Evolutionary conservation across 2,888 invertebrate species (phyloP), one percentile per base, ranked within the genome.

Genomic region (Nysson spinosus): DNA sequence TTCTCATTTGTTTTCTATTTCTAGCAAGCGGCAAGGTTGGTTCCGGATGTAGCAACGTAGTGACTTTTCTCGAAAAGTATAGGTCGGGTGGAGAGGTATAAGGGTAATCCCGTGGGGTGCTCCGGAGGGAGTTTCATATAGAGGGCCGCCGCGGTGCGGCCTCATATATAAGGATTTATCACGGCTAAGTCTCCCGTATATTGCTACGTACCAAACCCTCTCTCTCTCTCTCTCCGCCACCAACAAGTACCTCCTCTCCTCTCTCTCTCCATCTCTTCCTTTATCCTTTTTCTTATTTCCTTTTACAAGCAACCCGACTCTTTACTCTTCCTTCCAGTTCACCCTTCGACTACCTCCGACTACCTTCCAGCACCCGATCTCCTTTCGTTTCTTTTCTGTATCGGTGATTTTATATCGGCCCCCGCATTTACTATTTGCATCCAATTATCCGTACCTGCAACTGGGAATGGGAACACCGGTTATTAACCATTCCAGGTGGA

Each of bases 91-190:
- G 51, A 57, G 62, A 77, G 78, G 74, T 79, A 80, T 79, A 76
- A 72, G 76, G 80, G 86, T 85, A 86, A 86, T 86, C 85, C 84
- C 84, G 75, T 77, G 82, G 83, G 82, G 79, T 75, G 79, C 77
- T 72, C 78, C 79, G 77, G 75, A 75, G 80, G 82, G 81, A 83
- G 82, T 83, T 85, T 84, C 81, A 85, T 84, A 85, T 84, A 83
- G 83, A 84, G 79, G 75, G 76, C 79, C 77, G 81, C 80, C 80
- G 76, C 78, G 79, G 79, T 81, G 82, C 78, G 82, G 84, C 82
- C 85, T 84, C 86, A 85, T 86, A 86, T 85, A 86, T 85, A 85
- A 85, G 85, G 85, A 86, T 86, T 86, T 86, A 86, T 86, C 85
- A 84, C 84, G 79, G 83, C 83, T 86, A 86, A 86, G 84, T 85